A percentile compares a stretch with the other conserved stretches of the same genome.
Conservation (phyloP, 2,113 vertebrate genomes). For the Muscicapa adusta region DNA sequence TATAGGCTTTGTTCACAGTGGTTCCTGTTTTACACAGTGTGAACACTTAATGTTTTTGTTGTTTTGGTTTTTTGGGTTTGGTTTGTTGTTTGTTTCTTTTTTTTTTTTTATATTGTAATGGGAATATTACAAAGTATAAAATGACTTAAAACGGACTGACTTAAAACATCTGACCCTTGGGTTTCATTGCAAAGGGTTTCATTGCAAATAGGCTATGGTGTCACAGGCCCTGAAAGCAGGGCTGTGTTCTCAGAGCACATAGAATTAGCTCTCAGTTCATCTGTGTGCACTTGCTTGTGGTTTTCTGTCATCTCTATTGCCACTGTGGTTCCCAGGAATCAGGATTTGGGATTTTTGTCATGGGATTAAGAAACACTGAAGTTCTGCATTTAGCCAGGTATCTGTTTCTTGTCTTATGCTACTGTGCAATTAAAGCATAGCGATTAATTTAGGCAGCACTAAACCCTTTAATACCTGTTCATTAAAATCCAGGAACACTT, state of each 20-base stretch:
- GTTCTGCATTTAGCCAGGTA: neutral
- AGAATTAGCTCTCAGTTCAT: neutral
- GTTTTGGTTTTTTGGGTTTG: no score
- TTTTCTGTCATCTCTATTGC: neutral
- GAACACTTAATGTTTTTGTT: neutral
- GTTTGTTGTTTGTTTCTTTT: neutral
- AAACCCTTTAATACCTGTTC: neutral
- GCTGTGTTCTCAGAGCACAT: neutral
- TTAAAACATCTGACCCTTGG: neutral
- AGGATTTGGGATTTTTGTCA: neutral
- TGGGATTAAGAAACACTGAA: neutral
- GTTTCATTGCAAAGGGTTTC: neutral
- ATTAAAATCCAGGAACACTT: slow-evolving; percentile 27
- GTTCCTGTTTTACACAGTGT: neutral
- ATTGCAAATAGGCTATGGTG: neutral
- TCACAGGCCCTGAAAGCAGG: neutral
- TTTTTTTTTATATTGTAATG: neutral
- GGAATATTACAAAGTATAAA: neutral
- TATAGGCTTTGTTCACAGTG: neutral
- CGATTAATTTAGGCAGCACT: neutral
- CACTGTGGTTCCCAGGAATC: neutral
- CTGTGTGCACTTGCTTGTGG: neutral
- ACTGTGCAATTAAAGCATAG: neutral
- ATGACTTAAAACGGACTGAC: neutral
- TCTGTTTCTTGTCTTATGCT: neutral